These are phyloP conservation scores for Cataglyphis livida DNA, from an alignment of 2,888 invertebrate species.

Conservation along the genomic window DNA sequence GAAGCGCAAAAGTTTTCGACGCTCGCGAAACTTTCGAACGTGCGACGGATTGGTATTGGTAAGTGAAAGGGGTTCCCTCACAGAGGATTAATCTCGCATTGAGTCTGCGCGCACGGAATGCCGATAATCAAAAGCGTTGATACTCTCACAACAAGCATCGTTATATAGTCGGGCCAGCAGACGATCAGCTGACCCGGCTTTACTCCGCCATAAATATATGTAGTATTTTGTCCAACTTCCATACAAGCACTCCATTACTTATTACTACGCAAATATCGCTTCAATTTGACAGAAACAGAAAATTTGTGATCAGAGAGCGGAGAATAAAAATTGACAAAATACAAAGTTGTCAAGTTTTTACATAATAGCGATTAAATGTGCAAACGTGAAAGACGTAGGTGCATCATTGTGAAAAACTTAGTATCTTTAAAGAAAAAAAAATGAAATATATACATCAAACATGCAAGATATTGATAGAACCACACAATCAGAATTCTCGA, in stretches of 20 bases:
- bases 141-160: slow-evolving; percentile 74
- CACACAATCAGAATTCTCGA: neutral
- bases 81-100: slow-evolving; percentile 76
- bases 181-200: slow-evolving; percentile 73
- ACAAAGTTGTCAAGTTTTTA: neutral
- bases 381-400: neutral
- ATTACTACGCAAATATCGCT: neutral
- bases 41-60: slow-evolving; percentile 69
- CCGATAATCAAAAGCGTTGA: slow-evolving; percentile 77
- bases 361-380: neutral
- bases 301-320: neutral
- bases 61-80: slow-evolving; percentile 72
- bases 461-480: neutral
- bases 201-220: slow-evolving; percentile 42
- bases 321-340: neutral
- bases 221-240: neutral
- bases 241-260: neutral
- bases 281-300: neutral
- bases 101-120: slow-evolving; percentile 75
- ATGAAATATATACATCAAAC: neutral
- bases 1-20: slow-evolving; percentile 70
- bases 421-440: neutral
- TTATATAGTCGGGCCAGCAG: slow-evolving; percentile 65
- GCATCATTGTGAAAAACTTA: neutral
- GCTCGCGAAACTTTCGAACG: slow-evolving; percentile 72